These are phyloP conservation scores for Xylota sylvarum DNA, from an alignment of 2,888 invertebrate species.

Conservation along the genomic window DNA sequence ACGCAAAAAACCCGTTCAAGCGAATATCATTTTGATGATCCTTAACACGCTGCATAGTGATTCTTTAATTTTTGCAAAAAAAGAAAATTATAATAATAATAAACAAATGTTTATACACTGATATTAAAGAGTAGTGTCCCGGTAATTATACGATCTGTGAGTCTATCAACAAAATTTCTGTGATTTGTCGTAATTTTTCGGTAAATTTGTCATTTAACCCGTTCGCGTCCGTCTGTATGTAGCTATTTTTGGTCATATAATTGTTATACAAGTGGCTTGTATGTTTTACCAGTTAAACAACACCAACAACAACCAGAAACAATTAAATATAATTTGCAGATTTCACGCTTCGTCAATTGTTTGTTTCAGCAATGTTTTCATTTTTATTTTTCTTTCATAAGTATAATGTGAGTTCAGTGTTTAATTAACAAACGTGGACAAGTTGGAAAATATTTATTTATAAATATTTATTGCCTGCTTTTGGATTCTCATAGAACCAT, in stretches of 20 bases:
- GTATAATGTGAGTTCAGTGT: neutral
- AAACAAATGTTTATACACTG: neutral
- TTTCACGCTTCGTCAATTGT: conserved; percentile 35
- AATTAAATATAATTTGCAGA: conserved; percentile 48
- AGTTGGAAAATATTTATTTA: conserved; percentile 42
- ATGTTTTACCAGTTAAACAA: neutral
- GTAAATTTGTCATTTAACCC: conserved; percentile 37
- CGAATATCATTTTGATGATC: conserved; percentile 19
- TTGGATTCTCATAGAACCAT: conserved; percentile 10
- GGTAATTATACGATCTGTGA: conserved; percentile 21
- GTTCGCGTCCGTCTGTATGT: neutral
- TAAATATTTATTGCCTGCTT: conserved; percentile 23
- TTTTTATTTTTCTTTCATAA: neutral
- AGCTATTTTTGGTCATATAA: conserved; percentile 10
- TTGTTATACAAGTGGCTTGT: conserved; percentile 5
- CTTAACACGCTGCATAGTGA: neutral
- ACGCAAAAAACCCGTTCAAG: neutral
- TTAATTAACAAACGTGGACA: conserved; percentile 28
- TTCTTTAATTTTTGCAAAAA: neutral
- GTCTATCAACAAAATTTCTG: conserved; percentile 28
- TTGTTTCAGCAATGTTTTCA: conserved; percentile 14
- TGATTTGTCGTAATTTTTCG: conserved; percentile 36
- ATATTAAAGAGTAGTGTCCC: neutral
- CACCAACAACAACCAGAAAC: conserved; percentile 33
- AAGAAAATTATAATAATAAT: neutral